These are phyloP conservation scores for Deroplatys truncata DNA, from an alignment of 2,888 invertebrate genomes.

Conservation along the genomic window DNA sequence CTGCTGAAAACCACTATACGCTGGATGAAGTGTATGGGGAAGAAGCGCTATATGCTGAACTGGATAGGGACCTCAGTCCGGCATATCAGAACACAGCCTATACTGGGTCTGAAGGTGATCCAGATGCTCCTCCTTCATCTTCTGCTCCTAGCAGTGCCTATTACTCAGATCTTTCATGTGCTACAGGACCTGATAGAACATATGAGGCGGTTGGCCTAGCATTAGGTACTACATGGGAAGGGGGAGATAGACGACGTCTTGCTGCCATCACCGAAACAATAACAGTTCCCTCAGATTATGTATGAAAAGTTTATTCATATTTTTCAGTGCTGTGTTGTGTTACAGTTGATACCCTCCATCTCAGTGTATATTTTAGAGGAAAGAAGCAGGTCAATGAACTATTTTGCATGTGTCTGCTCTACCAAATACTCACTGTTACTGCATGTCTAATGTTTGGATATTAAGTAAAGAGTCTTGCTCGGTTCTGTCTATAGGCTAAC, in stretches of 20 bases:
- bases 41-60: constrained; percentile 65
- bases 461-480: no score
- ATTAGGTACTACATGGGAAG: constrained; percentile 37
- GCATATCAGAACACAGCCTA: constrained; percentile 70
- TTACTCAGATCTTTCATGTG: constrained; percentile 61
- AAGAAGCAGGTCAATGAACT: no score
- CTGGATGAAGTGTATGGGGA: constrained; percentile 59
- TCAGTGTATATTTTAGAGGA: background rate
- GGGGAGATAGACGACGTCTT: constrained; percentile 40
- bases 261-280: constrained; percentile 57
- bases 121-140: constrained; percentile 55
- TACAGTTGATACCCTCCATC: background rate
- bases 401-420: no score
- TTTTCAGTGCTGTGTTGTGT: background rate
- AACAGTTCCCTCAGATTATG: constrained; percentile 58
- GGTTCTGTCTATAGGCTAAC: no score
- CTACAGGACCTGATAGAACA: constrained; percentile 52
- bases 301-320: constrained; percentile 33
- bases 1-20: constrained; percentile 68
- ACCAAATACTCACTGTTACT: no score
- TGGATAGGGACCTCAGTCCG: constrained; percentile 58
- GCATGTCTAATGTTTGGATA: no score
- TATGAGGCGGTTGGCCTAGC: constrained; percentile 58
- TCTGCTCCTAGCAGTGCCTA: constrained; percentile 71
- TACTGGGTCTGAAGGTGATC: constrained; percentile 50